phyloP scores from a whole-genome alignment of 2,797 vertebrate species.

The Onychomys leucogaster region DNA sequence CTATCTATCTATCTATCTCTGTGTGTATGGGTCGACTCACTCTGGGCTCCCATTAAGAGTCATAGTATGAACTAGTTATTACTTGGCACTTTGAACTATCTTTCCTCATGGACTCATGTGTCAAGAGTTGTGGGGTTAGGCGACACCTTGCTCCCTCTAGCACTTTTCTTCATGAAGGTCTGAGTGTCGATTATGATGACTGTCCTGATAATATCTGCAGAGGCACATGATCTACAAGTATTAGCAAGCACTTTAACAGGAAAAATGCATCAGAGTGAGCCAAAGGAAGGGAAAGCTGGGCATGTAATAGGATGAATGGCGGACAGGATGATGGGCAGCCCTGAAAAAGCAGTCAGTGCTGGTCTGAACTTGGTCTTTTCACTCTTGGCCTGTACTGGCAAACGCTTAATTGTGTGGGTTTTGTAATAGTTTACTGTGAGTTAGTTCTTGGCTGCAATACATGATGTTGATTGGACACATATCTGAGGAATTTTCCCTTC shows the following conservation, averaged over 20 bases:
- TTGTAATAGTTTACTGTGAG: background rate
- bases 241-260: background rate
- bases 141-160: background rate
- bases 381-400: background rate
- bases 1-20: background rate
- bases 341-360: background rate
- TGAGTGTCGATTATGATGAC: background rate
- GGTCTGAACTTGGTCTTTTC: background rate
- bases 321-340: fast-evolving
- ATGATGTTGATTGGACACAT: slow-evolving; percentile 26
- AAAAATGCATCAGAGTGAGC: background rate
- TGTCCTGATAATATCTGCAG: background rate
- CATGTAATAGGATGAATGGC: no score
- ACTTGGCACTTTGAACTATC: background rate
- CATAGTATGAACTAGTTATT: background rate
- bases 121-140: background rate
- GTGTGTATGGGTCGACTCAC: background rate
- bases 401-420: background rate
- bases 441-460: slow-evolving; percentile 19
- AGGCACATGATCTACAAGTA: background rate
- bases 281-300: background rate
- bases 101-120: background rate
- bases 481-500: slow-evolving; percentile 58
- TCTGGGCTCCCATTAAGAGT: fast-evolving
- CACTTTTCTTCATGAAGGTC: background rate